Base-by-base conservation (phyloP, 2,888 invertebrate species). In the Lasioglossum villosulum region DNA sequence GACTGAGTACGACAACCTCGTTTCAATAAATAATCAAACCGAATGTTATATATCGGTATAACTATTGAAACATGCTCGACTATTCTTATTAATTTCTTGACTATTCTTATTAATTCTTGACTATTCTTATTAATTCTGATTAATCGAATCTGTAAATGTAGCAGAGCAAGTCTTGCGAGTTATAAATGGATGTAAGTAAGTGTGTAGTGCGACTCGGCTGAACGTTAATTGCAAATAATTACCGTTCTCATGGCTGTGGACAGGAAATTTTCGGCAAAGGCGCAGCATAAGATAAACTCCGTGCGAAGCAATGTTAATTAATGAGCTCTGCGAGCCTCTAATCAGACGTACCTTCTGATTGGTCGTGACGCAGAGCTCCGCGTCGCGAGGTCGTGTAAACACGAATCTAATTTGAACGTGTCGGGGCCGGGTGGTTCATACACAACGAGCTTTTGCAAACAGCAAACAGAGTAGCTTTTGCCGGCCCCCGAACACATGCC, bases 331-430 rank as follows among this genome's bases (percentile, higher is more conserved):
- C 90, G 91, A 91, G 92, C 93, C 94, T 95, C 93, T 94, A 94
- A 95, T 95, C 94, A 95, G 92, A 93, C 93, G 92, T 92, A 92
- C 90, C 92, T 93, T 91, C 91, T 94, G 93, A 95, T 94, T 94
- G 92, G 92, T 90, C 82, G 82, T 89, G 89, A 86, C 87, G 81
- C 90, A 87, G 80, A 82, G 86, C 83, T 82, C 81, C 76, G 84
- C 77, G 82, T 78, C 81, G 80, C 79, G 83, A 87, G 89, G 88
- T 89, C 87, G 89, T 87, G 86, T 93, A 94, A 94, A 94, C 93
- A 93, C 83, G 86, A 88, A 80, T 92, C 92, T 92, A 92, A 93
- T 93, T 92, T 92, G 88, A 89, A 90, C 91, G 91, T 89, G 91
- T 83, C 89, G 87, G 78, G 70, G 70, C 37, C 14, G 88, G 90